phyloP scores from a whole-genome alignment of 2,113 vertebrate genomes.

The Ursus arctos region DNA sequence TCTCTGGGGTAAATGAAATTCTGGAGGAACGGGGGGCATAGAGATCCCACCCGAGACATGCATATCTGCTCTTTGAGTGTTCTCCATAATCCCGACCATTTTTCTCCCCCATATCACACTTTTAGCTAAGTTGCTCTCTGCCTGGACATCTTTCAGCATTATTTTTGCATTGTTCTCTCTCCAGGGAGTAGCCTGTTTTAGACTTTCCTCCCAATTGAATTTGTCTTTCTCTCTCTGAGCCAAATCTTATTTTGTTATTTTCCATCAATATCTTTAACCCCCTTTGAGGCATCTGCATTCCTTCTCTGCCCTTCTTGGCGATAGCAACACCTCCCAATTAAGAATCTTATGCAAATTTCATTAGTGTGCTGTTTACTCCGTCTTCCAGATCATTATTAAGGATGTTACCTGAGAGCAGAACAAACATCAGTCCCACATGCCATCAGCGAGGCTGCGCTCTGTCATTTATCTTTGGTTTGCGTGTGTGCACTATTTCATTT shows the following conservation, averaged over 20 bases:
- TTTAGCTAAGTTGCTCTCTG: neutral
- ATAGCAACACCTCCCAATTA: constrained; percentile 5
- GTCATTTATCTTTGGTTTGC: neutral
- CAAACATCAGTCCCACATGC: neutral
- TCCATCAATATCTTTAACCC: constrained; percentile 43
- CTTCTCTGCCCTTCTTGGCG: neutral
- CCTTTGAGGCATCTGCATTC: neutral
- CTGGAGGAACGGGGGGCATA: neutral
- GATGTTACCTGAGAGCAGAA: neutral
- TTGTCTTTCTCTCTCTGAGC: constrained; percentile 75
- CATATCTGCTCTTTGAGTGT: neutral
- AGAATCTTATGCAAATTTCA: constrained; percentile 71
- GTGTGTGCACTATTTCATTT: neutral
- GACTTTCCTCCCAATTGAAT: constrained; percentile 70
- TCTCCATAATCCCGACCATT: neutral
- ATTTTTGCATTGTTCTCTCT: constrained; percentile 56
- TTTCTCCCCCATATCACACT: neutral
- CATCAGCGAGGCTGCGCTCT: fast-evolving
- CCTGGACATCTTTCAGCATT: constrained; percentile 5
- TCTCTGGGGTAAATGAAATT: neutral
- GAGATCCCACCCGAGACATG: neutral
- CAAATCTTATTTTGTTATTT: constrained; percentile 74
- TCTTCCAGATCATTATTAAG: constrained; percentile 31
- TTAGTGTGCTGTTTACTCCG: neutral
- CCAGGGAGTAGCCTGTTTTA: constrained; percentile 67